Conservation (phyloP, 2,888 invertebrate genomes). For the Glyphotaelius pellucidus region DNA sequence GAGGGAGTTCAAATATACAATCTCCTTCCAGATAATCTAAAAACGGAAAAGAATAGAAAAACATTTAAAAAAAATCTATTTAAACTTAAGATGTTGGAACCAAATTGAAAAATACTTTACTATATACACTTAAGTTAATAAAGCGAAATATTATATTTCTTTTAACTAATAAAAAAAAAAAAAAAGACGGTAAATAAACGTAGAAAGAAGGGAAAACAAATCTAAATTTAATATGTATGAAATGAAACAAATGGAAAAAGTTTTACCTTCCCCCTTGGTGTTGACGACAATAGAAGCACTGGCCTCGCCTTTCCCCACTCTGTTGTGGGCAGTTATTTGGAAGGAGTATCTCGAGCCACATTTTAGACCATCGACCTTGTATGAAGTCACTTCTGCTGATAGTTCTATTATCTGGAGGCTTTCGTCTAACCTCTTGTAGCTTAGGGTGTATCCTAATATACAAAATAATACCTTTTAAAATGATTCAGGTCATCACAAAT, state of each 20-base stretch:
- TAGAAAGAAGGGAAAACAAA: too few species aligned
- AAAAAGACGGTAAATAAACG: too few species aligned
- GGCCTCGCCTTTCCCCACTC: slow-evolving; percentile 83
- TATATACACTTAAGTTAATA: too few species aligned
- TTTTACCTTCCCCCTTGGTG: slow-evolving; percentile 84
- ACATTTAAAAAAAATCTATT: too few species aligned
- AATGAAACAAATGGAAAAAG: neutral
- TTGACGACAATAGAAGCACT: slow-evolving; percentile 81
- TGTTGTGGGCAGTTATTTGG: slow-evolving; percentile 83
- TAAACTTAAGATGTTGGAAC: too few species aligned
- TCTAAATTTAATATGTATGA: too few species aligned
- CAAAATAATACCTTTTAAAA: neutral
- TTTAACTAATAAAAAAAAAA: too few species aligned
- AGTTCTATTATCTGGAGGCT: slow-evolving; percentile 81
- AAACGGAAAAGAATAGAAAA: too few species aligned
- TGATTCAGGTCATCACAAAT: neutral
- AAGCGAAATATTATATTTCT: too few species aligned
- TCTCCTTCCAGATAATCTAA: too few species aligned
- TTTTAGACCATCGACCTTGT: slow-evolving; percentile 81
- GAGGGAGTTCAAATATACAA: too few species aligned
- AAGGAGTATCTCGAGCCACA: slow-evolving; percentile 86
- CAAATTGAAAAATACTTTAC: too few species aligned
- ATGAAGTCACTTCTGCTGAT: slow-evolving; percentile 81
- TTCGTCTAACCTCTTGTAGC: slow-evolving; percentile 78
- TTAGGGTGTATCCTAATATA: slow-evolving; percentile 78